These are phyloP conservation scores for Glossophaga mutica DNA, from an alignment of 2,797 vertebrate species.

Conservation along the genomic window DNA sequence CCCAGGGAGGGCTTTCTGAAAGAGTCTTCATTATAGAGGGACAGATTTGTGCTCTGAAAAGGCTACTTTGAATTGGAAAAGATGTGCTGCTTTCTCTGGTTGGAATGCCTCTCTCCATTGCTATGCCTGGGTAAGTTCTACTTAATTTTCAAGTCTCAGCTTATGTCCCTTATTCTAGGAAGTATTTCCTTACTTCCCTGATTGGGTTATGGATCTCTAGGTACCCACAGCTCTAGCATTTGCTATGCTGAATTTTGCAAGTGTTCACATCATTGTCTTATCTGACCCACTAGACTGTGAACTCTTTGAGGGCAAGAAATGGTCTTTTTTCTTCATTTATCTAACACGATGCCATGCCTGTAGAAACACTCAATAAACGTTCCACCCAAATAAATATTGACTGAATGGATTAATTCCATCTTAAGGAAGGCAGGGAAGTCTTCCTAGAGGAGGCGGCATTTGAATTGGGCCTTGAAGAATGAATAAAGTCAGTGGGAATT, in stretches of 20 bases:
- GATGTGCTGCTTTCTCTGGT: not conserved
- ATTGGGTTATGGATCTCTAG: not conserved
- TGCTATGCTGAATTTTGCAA: not conserved
- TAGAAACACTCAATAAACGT: constrained; percentile 25
- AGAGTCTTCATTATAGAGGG: not conserved
- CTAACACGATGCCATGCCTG: not conserved
- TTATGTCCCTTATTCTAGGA: not conserved
- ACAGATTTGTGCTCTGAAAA: not conserved
- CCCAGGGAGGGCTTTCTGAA: not conserved
- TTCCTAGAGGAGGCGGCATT: not conserved
- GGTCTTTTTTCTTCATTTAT: not conserved
- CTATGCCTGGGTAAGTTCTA: not conserved
- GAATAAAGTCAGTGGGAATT: not conserved
- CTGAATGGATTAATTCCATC: not conserved
- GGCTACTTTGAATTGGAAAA: not conserved
- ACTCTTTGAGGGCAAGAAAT: not conserved
- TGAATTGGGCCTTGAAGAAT: constrained; percentile 18
- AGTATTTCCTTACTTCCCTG: not conserved
- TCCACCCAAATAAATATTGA: not conserved
- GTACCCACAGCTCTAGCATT: not conserved
- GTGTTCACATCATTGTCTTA: not conserved
- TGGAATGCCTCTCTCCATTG: not conserved
- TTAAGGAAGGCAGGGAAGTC: not conserved
- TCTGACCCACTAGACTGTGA: constrained; percentile 4
- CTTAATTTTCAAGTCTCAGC: not conserved